Percentiles rank a stretch among this genome's conserved stretches.
phyloP scores from a whole-genome alignment of 2,888 invertebrate genomes.

The Drosophila borealis region DNA sequence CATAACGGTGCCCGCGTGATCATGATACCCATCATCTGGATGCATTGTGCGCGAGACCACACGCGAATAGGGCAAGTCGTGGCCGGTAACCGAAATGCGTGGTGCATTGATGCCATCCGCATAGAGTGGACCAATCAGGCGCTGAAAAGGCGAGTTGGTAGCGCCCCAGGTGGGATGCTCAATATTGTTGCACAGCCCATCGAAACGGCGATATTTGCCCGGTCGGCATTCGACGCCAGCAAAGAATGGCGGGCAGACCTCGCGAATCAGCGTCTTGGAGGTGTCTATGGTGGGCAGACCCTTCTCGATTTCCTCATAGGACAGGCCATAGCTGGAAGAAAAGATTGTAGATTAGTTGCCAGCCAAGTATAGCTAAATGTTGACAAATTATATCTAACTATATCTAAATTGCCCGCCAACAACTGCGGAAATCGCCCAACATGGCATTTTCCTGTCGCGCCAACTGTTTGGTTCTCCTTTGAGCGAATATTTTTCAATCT shows the following conservation, averaged over 20 bases:
- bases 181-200: constrained; percentile 95
- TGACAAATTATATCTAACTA: constrained; percentile 27
- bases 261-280: constrained; percentile 93
- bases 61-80: constrained; percentile 91
- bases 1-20: constrained; percentile 97
- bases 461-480: constrained; percentile 29
- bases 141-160: constrained; percentile 93
- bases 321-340: constrained; percentile 90
- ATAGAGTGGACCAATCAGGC: constrained; percentile 91
- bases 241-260: constrained; percentile 94
- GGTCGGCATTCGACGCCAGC: constrained; percentile 94
- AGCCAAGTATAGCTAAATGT: constrained; percentile 11
- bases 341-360: constrained; percentile 3
- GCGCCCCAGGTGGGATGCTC: constrained; percentile 96
- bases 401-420: constrained; percentile 11
- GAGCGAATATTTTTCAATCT: constrained; percentile 35
- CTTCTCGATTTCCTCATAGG: constrained; percentile 94
- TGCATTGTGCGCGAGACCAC: constrained; percentile 96
- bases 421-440: constrained; percentile 50
- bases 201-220: constrained; percentile 94
- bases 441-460: constrained; percentile 57
- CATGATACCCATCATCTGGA: constrained; percentile 96
- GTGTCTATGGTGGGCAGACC: constrained; percentile 95
- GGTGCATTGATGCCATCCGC: constrained; percentile 94
- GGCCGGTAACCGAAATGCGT: constrained; percentile 91